A percentile compares a stretch with the other conserved stretches of the same genome.
Evolutionary conservation across 2,113 vertebrate genomes (phyloP).

Genomic region (Neolamprologus falcicula): DNA sequence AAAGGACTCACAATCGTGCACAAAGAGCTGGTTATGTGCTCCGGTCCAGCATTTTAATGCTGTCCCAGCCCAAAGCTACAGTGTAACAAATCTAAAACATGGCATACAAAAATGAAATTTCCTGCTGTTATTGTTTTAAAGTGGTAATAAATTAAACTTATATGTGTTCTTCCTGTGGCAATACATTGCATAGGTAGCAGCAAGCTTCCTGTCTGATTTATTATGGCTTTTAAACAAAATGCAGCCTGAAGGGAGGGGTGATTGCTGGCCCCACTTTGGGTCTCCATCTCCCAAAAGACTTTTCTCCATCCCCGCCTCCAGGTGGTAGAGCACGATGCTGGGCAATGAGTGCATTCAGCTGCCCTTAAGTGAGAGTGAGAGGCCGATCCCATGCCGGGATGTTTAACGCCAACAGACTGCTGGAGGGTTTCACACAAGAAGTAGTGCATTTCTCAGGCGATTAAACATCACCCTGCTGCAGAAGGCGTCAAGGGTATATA

Average conservation of each 20-base stretch:
- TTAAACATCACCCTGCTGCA: not conserved
- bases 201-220: constrained; percentile 54
- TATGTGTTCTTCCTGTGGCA: constrained; percentile 20
- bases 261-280: not conserved
- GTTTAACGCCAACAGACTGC: not conserved
- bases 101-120: constrained; percentile 41
- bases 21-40: not conserved
- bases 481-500: not conserved
- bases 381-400: not conserved
- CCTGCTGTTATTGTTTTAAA: constrained; percentile 40
- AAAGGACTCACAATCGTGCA: not conserved
- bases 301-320: not conserved
- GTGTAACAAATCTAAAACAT: constrained; percentile 29
- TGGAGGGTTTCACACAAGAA: not conserved
- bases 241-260: not conserved
- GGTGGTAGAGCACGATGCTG: not conserved
- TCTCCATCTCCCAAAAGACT: constrained; percentile 2
- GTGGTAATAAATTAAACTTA: constrained; percentile 39
- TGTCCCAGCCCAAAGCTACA: not conserved
- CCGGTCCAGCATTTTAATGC: not conserved
- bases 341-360: not conserved
- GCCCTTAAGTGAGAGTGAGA: not conserved
- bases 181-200: constrained; percentile 20
- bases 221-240: constrained; percentile 42
- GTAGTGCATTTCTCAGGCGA: not conserved